A percentile compares a stretch with the other conserved stretches of the same genome.
phyloP scores from a whole-genome alignment of 1,140 invertebrate genomes.

The Neuroterus valhalla region DNA sequence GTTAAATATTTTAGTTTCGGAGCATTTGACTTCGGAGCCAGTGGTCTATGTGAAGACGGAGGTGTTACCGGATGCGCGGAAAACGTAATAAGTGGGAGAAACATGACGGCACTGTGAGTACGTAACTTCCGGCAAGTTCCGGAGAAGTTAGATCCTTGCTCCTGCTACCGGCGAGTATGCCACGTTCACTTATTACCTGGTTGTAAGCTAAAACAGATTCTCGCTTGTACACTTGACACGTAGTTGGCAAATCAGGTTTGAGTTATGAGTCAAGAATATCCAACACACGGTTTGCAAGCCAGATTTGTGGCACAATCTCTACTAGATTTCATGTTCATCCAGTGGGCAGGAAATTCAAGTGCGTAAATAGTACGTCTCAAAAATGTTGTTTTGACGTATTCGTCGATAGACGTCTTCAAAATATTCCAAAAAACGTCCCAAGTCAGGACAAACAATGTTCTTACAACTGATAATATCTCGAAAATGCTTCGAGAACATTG shows the following conservation, averaged over 20 bases:
- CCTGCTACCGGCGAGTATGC: slow-evolving; percentile 19
- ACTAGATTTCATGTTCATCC: slow-evolving; percentile 4
- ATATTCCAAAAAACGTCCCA: too few species aligned
- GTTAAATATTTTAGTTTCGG: slow-evolving; percentile 54
- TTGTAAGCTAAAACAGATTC: slow-evolving; percentile 34
- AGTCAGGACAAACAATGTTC: too few species aligned
- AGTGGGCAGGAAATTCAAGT: too few species aligned
- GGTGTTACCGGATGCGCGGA: slow-evolving; percentile 40
- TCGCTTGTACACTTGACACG: slow-evolving; percentile 30
- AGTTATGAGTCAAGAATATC: slow-evolving; percentile 30
- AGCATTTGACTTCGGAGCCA: slow-evolving; percentile 51
- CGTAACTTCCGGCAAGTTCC: slow-evolving; percentile 46
- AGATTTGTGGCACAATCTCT: slow-evolving; percentile 19
- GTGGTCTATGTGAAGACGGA: slow-evolving; percentile 1
- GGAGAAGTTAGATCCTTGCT: slow-evolving; percentile 44
- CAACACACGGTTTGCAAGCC: slow-evolving; percentile 23
- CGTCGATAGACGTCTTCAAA: too few species aligned
- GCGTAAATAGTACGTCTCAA: too few species aligned
- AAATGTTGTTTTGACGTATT: too few species aligned
- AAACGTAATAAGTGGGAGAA: slow-evolving; percentile 51
- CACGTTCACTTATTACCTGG: slow-evolving; percentile 1
- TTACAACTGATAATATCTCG: too few species aligned
- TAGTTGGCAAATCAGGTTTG: slow-evolving; percentile 29
- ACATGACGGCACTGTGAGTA: slow-evolving; percentile 41
- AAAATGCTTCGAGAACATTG: too few species aligned